Evolutionary conservation across 2,888 invertebrate genomes (phyloP).

Genomic region (Volucella inanis): DNA sequence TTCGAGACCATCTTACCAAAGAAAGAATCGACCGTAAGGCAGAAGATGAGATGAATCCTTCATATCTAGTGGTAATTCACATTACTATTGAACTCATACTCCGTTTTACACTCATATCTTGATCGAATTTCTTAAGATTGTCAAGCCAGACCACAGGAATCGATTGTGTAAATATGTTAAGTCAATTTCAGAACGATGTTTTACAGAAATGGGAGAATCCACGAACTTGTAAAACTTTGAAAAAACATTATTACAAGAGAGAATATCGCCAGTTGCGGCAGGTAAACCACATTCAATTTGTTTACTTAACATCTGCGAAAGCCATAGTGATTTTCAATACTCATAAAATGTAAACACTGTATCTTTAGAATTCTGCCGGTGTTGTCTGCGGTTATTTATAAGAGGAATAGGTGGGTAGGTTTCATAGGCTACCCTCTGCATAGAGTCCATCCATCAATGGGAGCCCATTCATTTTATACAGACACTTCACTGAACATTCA

Average conservation of each 20-base stretch:
- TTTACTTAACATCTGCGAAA: conserved; percentile 15
- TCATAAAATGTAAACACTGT: background rate
- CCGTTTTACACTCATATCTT: conserved; percentile 2
- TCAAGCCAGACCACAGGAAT: conserved; percentile 4
- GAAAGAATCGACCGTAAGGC: conserved; percentile 20
- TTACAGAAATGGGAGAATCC: conserved; percentile 4
- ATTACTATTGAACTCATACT: conserved; percentile 2
- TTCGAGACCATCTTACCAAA: conserved; percentile 43
- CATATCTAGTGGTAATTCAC: background rate
- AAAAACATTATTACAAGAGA: background rate
- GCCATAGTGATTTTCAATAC: conserved; percentile 1
- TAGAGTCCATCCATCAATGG: background rate
- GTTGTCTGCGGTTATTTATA: conserved; percentile 20
- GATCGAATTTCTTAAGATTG: conserved; percentile 41
- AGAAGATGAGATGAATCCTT: conserved; percentile 27
- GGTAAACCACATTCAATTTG: conserved; percentile 48
- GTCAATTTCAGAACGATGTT: conserved; percentile 7
- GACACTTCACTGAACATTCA: conserved; percentile 22
- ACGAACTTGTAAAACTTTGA: background rate
- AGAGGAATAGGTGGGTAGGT: conserved; percentile 2
- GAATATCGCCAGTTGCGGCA: background rate
- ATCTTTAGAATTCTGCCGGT: conserved; percentile 20
- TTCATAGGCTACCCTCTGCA: background rate
- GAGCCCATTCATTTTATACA: background rate
- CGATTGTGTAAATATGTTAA: background rate